Evolutionary conservation across 2,113 vertebrate species (phyloP).

Genomic region (Chionis minor): DNA sequence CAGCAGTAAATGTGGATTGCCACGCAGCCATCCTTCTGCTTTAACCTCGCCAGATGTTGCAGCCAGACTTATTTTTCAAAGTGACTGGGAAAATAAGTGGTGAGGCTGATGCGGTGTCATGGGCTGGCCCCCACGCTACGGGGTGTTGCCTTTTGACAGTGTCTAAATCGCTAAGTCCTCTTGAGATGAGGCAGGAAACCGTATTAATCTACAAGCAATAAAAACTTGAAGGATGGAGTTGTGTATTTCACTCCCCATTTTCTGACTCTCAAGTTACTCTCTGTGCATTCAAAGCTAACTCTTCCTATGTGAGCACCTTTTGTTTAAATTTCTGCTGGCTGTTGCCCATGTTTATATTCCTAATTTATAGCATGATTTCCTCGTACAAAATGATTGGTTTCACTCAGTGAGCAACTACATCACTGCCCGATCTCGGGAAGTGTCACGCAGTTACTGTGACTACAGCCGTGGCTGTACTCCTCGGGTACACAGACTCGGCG

Average conservation of each 20-base stretch:
- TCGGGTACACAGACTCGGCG: not conserved
- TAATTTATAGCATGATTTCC: not conserved
- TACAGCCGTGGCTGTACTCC: not conserved
- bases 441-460: not conserved
- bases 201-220: not conserved
- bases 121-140: rapidly evolving
- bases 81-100: not conserved
- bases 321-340: not conserved
- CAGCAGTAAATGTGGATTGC: not conserved
- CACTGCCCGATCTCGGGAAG: constrained; percentile 27
- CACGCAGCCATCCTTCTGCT: not conserved
- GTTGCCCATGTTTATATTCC: not conserved
- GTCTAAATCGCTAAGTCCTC: not conserved
- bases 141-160: not conserved
- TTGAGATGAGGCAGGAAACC: not conserved
- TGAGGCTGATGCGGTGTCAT: rapidly evolving
- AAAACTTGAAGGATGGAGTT: not conserved
- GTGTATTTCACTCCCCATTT: not conserved
- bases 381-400: not conserved
- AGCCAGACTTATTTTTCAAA: not conserved
- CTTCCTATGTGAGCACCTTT: not conserved
- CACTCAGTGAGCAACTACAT: not conserved
- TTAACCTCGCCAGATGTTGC: not conserved
- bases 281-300: not conserved
- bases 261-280: not conserved